phyloP scores from a whole-genome alignment of 1,140 invertebrate genomes.

The Mya arenaria region DNA sequence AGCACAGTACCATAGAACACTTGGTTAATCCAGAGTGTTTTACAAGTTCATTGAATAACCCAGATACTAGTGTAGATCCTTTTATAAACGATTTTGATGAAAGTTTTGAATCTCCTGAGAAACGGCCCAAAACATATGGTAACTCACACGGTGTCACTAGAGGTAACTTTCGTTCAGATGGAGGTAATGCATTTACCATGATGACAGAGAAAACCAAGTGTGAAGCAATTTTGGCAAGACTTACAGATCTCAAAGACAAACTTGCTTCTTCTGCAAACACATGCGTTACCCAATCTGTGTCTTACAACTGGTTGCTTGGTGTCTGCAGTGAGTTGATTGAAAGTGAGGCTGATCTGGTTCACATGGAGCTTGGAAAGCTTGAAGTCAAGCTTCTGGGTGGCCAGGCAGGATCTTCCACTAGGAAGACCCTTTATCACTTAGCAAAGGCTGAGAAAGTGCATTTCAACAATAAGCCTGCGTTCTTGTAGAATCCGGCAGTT shows the following conservation, averaged over 20 bases:
- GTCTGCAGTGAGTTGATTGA: not conserved
- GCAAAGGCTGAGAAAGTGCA: no score
- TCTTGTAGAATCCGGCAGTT: no score
- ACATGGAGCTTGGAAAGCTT: not conserved
- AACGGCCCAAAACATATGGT: not conserved
- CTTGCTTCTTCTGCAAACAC: no score
- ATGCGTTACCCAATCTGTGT: not conserved
- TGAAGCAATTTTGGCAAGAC: not conserved
- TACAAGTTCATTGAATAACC: no score
- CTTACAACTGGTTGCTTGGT: slow-evolving; percentile 25
- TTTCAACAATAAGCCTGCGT: no score
- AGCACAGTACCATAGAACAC: not conserved
- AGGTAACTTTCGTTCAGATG: no score
- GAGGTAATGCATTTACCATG: not conserved
- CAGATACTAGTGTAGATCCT: not conserved
- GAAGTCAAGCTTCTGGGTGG: slow-evolving; percentile 16
- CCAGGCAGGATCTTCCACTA: no score
- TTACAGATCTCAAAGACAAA: not conserved
- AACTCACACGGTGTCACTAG: not conserved
- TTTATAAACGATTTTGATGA: not conserved
- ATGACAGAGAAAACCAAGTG: not conserved
- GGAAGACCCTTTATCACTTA: no score
- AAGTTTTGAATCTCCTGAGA: not conserved
- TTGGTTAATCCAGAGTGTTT: not conserved
- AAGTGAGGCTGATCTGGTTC: not conserved